Percentiles rank a stretch among this genome's conserved stretches.
These are phyloP conservation scores for Jaculus jaculus DNA, from an alignment of 2,113 vertebrate species.

Conservation along the genomic window DNA sequence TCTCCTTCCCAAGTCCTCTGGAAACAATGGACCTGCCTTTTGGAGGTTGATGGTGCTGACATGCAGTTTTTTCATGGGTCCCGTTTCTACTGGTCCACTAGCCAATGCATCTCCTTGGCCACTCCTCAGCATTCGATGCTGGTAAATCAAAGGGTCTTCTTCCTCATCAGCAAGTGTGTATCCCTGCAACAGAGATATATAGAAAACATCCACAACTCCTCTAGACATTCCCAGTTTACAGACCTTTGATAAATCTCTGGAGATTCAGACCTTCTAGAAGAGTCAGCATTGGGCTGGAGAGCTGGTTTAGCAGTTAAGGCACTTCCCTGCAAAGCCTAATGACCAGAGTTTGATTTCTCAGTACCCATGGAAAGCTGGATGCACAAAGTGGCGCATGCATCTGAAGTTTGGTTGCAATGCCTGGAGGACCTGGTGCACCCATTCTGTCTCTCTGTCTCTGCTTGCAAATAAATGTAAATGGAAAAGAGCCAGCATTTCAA, in stretches of 20 bases:
- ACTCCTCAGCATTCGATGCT: constrained; percentile 92
- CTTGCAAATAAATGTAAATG: no score
- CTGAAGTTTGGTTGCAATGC: no score
- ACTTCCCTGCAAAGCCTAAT: no score
- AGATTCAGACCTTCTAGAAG: background rate
- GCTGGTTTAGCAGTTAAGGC: no score
- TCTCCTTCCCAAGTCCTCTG: background rate
- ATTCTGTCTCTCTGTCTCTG: no score
- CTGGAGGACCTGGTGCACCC: no score
- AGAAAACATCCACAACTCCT: background rate
- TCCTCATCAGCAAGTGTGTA: constrained; percentile 98
- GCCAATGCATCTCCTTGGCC: constrained; percentile 91
- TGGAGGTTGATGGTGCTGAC: constrained; percentile 99
- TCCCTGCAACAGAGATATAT: constrained; percentile 85
- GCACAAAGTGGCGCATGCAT: no score
- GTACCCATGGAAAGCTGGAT: no score
- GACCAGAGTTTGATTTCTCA: no score
- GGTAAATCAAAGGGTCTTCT: constrained; percentile 96
- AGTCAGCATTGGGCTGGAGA: background rate
- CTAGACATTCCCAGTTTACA: background rate
- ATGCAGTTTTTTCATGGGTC: constrained; percentile 98
- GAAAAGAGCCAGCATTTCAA: background rate
- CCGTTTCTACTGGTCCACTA: constrained; percentile 93
- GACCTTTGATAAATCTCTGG: background rate
- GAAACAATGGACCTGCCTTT: constrained; percentile 86